Evolutionary conservation across 2,797 vertebrate species (phyloP).

Genomic region (Synaphobranchus kaupii): DNA sequence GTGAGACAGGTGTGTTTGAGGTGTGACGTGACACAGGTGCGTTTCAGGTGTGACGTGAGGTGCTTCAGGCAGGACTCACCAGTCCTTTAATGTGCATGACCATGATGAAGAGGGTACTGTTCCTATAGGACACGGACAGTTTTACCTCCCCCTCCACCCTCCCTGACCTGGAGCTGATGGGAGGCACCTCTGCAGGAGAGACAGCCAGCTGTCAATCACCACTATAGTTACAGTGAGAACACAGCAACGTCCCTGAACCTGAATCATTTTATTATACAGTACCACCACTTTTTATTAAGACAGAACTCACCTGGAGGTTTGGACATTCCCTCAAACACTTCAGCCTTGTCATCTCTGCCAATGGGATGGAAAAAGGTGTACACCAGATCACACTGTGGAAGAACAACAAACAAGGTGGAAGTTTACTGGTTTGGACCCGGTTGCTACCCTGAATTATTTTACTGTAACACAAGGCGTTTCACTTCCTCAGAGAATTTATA

Average conservation of each 20-base stretch:
- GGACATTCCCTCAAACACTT: slow-evolving; percentile 81
- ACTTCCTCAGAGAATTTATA: not conserved
- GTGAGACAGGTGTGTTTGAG: too few species aligned
- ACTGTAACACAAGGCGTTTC: not conserved
- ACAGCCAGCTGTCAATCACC: not conserved
- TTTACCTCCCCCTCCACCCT: slow-evolving; percentile 96
- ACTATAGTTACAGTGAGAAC: not conserved
- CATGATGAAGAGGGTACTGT: slow-evolving; percentile 97
- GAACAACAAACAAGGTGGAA: not conserved
- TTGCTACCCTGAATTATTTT: not conserved
- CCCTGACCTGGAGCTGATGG: slow-evolving; percentile 83
- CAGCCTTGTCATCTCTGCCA: slow-evolving; percentile 90
- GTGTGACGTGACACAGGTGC: too few species aligned
- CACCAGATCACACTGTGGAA: slow-evolving; percentile 90
- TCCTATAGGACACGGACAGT: slow-evolving; percentile 93
- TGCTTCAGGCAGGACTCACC: slow-evolving; percentile 66
- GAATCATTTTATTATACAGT: not conserved
- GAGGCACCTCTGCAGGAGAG: slow-evolving; percentile 71
- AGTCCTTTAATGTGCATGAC: slow-evolving; percentile 98
- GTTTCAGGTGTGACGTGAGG: too few species aligned
- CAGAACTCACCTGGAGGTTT: slow-evolving; percentile 75
- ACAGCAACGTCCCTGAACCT: too few species aligned
- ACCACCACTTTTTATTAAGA: not conserved
- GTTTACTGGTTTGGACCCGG: not conserved
- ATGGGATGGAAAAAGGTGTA: slow-evolving; percentile 98